Base-by-base conservation (phyloP, 2,113 vertebrate species). In the Cercopithecus mona region DNA sequence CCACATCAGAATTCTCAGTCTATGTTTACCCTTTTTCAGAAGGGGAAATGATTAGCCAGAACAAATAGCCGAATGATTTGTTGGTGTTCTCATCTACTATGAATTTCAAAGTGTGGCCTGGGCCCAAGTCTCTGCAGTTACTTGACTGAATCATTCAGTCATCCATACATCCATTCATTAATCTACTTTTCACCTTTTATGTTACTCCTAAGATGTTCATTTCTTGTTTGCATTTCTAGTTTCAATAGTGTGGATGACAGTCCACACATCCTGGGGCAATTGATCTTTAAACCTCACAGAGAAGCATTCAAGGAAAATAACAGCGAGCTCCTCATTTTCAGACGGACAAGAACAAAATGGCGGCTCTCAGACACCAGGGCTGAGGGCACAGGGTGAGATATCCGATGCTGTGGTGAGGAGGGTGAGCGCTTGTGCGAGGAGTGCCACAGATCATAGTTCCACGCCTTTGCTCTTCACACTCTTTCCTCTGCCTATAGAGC, bases 381-480 rank as follows among this genome's bases (percentile, higher is more conserved):
- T 18, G 25, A 30, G 57, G 82, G 3, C 4, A 0, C 4, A 16
- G 18, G 16, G 2, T 7, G 22, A 50, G 35, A 4, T 13, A 3
- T 8, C 30, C 0, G 9, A 61, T 10, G 2, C 14, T 52, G 40
- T 3, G 13, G 22, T 12, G 43, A 22, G 1, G 6, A 0, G 8
- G 23, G 23, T 8, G 30, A 30, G 4, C 6, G 2, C 30, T 14
- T 18, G 45, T 22, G 12, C 25, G 38, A 55, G 80, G 35, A 32
- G 17, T 3, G 7, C 2, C 23, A 17, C 61, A 64, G 61, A 32
- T 14, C 5, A 6, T 30, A 30, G 30, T 64, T 64, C 61, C 61
- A 32, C 2, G 27, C 17, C 40, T 23, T 25, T 61, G 73, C 43
- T 61, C 27, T 38, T 70, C 6, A 32, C 14, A 14, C 8, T 18